Conservation (phyloP, 1,140 invertebrate species). For the Aphidius ervi region DNA sequence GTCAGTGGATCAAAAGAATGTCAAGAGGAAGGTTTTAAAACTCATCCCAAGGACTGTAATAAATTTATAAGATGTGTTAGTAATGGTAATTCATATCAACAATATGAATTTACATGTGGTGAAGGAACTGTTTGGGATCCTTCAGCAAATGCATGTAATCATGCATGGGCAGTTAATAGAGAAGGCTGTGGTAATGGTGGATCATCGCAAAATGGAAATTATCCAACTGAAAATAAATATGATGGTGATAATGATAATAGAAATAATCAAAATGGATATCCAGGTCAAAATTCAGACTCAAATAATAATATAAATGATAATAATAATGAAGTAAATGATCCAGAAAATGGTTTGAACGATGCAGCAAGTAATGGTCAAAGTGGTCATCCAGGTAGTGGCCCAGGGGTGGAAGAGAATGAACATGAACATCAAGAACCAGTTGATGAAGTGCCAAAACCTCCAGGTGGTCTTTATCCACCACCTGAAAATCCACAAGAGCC, state of each 20-base stretch:
- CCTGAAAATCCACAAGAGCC: conserved; percentile 12
- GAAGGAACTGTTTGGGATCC: conserved; percentile 71
- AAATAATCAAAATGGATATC: conserved; percentile 1
- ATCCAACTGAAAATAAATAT: conserved; percentile 7
- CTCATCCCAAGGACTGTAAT: conserved; percentile 65
- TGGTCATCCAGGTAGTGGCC: conserved; percentile 1
- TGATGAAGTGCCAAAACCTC: conserved; percentile 15
- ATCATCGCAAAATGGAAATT: neutral
- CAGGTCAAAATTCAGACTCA: neutral
- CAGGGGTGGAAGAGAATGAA: too few relatives aligned
- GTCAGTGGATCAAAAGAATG: conserved; percentile 34
- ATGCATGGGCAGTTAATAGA: conserved; percentile 56
- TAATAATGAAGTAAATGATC: too few relatives aligned
- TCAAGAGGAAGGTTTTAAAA: conserved; percentile 62
- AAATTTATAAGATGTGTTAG: conserved; percentile 76
- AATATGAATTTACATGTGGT: conserved; percentile 67
- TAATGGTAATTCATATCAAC: conserved; percentile 55
- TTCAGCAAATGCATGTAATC: conserved; percentile 62
- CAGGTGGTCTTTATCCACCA: conserved; percentile 5
- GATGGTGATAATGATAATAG: conserved; percentile 3
- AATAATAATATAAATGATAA: too few relatives aligned
- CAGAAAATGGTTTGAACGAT: too few relatives aligned
- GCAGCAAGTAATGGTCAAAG: neutral
- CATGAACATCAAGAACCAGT: too few relatives aligned
- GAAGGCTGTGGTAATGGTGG: conserved; percentile 25